phyloP scores from a whole-genome alignment of 2,113 vertebrate species.

The Corythaeola cristata region DNA sequence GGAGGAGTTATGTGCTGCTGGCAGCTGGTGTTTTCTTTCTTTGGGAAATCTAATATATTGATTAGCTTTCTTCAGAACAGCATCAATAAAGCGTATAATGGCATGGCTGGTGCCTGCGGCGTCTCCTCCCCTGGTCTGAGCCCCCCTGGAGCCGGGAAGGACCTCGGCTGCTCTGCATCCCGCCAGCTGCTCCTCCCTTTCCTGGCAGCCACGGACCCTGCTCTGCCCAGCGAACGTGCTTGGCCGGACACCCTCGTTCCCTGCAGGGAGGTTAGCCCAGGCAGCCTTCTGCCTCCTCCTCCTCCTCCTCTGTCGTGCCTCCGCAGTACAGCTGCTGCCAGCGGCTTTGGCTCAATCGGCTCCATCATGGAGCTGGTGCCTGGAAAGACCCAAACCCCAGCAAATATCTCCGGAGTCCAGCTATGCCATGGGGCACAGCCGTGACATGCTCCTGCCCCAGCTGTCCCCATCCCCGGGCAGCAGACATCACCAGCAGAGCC shows the following conservation, averaged over 20 bases:
- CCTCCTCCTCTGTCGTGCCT: background rate
- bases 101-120: slow-evolving; percentile 62
- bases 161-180: background rate
- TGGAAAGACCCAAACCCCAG: background rate
- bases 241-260: background rate
- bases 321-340: accelerated
- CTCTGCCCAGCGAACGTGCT: background rate
- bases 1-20: slow-evolving; percentile 51
- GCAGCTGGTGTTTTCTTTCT: slow-evolving; percentile 73
- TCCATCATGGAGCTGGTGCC: background rate
- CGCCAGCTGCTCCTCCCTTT: background rate
- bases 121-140: slow-evolving; percentile 55
- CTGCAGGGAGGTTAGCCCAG: background rate
- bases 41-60: slow-evolving; percentile 77
- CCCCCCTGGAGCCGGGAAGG: slow-evolving; percentile 46
- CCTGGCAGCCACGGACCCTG: background rate
- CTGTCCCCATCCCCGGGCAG: no score
- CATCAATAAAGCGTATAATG: slow-evolving; percentile 73
- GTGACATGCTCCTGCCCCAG: background rate
- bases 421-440: accelerated
- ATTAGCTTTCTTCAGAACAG: slow-evolving; percentile 76
- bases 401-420: background rate
- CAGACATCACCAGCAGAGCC: background rate
- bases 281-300: background rate
- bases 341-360: background rate